phyloP scores from a whole-genome alignment of 2,888 invertebrate species.

The Eledona agricola region DNA sequence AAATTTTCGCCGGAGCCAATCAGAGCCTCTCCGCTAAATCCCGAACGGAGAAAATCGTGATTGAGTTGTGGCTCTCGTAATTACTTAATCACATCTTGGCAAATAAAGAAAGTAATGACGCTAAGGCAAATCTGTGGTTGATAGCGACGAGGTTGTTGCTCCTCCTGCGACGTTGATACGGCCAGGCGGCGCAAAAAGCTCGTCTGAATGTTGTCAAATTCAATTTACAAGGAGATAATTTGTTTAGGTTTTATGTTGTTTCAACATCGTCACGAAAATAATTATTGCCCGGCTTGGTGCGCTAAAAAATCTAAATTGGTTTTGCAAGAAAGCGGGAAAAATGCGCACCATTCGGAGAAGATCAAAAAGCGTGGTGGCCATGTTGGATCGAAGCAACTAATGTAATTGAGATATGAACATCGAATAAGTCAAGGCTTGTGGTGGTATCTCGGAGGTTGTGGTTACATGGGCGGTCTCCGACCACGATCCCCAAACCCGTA shows the following conservation, averaged over 20 bases:
- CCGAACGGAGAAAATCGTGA: slow-evolving; percentile 41
- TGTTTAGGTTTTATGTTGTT: slow-evolving; percentile 9
- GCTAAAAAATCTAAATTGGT: slow-evolving; percentile 18
- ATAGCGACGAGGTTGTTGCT: slow-evolving; percentile 1
- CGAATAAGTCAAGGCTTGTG: slow-evolving; percentile 50
- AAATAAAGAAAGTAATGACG: slow-evolving; percentile 20
- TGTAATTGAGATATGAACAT: slow-evolving; percentile 60
- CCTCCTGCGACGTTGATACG: background rate
- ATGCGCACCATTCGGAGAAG: background rate
- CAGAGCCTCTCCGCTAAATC: slow-evolving; percentile 1
- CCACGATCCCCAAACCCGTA: slow-evolving; percentile 60
- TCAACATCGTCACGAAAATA: slow-evolving; percentile 19
- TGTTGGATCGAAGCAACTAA: slow-evolving; percentile 36
- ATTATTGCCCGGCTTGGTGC: slow-evolving; percentile 11
- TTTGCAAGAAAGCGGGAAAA: background rate
- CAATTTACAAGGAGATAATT: slow-evolving; percentile 3
- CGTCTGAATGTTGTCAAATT: slow-evolving; percentile 3
- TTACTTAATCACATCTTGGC: slow-evolving; percentile 49
- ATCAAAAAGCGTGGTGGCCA: slow-evolving; percentile 18
- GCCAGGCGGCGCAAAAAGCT: slow-evolving; percentile 3
- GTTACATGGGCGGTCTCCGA: slow-evolving; percentile 61
- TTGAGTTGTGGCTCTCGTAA: slow-evolving; percentile 52
- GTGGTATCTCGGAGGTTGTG: slow-evolving; percentile 54
- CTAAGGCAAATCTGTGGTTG: slow-evolving; percentile 12
- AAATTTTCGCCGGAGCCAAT: slow-evolving; percentile 27